Evolutionary conservation across 1,140 invertebrate species (phyloP).

Genomic region (Ectropis grisescens): DNA sequence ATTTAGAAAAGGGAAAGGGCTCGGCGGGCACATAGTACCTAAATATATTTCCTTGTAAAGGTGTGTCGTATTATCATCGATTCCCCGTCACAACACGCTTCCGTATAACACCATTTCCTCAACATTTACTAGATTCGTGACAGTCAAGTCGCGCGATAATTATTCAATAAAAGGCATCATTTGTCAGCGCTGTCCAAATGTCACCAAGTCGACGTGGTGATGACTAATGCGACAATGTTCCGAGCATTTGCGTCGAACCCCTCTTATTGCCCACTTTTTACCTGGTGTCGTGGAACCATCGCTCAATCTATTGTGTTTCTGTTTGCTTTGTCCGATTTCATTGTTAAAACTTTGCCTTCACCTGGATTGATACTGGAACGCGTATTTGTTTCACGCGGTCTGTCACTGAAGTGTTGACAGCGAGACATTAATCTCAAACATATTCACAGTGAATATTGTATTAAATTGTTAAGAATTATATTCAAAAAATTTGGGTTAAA

Average conservation of each 20-base stretch:
- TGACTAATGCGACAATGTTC: conserved; percentile 58
- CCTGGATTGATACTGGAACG: conserved; percentile 5
- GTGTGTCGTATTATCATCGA: no score
- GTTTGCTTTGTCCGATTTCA: conserved; percentile 25
- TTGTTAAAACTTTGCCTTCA: conserved; percentile 23
- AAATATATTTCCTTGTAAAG: no score
- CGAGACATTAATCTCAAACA: no score
- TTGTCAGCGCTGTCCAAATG: conserved; percentile 55
- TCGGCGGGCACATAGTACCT: no score
- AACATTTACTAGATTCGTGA: conserved; percentile 28
- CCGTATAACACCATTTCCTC: no score
- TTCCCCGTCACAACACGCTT: no score
- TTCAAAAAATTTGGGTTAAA: no score
- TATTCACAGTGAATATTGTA: no score
- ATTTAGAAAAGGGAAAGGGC: no score
- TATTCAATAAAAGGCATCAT: conserved; percentile 61
- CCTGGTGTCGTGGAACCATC: conserved; percentile 45
- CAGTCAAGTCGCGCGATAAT: conserved; percentile 36
- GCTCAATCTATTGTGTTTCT: conserved; percentile 48
- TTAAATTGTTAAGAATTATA: no score
- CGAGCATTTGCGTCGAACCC: conserved; percentile 44
- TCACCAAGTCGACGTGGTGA: conserved; percentile 52
- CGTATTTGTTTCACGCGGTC: no score
- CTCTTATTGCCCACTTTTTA: conserved; percentile 55
- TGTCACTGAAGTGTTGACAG: no score